Evolutionary conservation across 2,888 invertebrate species (phyloP).

Genomic region (Cheiracanthium punctorium): DNA sequence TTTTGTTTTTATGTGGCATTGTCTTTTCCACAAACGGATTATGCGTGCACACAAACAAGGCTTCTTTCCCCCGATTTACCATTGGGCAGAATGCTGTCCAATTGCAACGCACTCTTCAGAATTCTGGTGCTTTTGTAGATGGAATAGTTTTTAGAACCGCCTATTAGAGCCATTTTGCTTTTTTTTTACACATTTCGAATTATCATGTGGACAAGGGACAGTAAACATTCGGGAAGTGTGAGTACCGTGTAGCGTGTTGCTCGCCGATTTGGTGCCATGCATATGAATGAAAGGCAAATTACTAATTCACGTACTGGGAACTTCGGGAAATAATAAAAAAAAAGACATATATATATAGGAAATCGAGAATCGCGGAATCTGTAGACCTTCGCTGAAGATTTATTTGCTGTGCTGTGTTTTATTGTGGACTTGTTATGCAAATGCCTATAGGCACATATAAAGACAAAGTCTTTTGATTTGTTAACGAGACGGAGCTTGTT

Average conservation of each 20-base stretch:
- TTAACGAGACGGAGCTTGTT: conserved; percentile 1
- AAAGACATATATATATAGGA: too few species aligned
- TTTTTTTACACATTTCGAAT: too few species aligned
- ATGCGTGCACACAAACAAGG: conserved; percentile 48
- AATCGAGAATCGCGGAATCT: too few species aligned
- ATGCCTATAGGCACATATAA: background rate
- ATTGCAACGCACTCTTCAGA: conserved; percentile 42
- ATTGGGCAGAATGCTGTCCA: conserved; percentile 46
- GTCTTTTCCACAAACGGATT: conserved; percentile 39
- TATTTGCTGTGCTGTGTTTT: conserved; percentile 30
- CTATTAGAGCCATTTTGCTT: conserved; percentile 12
- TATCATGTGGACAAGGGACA: background rate
- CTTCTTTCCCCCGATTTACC: conserved; percentile 9
- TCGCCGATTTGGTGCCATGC: background rate
- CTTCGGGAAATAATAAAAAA: too few species aligned
- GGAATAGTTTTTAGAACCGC: conserved; percentile 39
- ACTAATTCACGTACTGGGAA: background rate
- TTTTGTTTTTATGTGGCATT: conserved; percentile 66
- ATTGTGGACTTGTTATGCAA: background rate
- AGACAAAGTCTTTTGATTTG: background rate
- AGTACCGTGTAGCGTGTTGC: background rate
- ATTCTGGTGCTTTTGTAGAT: conserved; percentile 32
- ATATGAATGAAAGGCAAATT: background rate
- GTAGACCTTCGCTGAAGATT: background rate
- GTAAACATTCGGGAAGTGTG: background rate